These are phyloP conservation scores for Hydraecia micacea DNA, from an alignment of 2,888 invertebrate species.

Conservation along the genomic window DNA sequence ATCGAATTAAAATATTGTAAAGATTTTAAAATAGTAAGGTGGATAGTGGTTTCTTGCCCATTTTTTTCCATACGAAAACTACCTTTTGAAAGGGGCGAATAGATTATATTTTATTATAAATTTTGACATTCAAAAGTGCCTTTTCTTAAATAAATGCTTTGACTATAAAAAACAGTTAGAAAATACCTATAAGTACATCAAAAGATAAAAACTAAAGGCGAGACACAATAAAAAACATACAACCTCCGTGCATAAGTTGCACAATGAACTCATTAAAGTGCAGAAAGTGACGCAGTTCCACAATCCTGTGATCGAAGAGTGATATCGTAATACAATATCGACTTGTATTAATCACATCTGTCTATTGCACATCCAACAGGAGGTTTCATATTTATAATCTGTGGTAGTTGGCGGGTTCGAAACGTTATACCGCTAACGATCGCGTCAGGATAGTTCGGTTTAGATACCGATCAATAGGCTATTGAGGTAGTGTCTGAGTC, in stretches of 20 bases:
- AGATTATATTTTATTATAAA: not conserved
- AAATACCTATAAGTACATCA: not conserved
- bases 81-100: too few species aligned
- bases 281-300: not conserved
- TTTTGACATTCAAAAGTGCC: not conserved
- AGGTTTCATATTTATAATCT: conserved; percentile 63
- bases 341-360: conserved; percentile 54
- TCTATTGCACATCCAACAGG: conserved; percentile 31
- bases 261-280: not conserved
- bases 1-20: not conserved
- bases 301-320: conserved; percentile 20
- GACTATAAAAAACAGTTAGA: not conserved
- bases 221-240: not conserved
- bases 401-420: conserved; percentile 46
- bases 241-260: not conserved
- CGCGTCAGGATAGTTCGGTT: conserved; percentile 59
- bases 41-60: too few species aligned
- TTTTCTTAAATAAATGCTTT: not conserved
- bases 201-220: not conserved
- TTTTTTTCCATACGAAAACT: too few species aligned
- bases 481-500: conserved; percentile 55
- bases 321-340: conserved; percentile 51
- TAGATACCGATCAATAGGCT: conserved; percentile 64
- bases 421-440: conserved; percentile 63
- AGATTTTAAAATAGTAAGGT: too few species aligned